Evolutionary conservation across 2,113 vertebrate genomes (phyloP).

Genomic region (Polypterus bichir): DNA sequence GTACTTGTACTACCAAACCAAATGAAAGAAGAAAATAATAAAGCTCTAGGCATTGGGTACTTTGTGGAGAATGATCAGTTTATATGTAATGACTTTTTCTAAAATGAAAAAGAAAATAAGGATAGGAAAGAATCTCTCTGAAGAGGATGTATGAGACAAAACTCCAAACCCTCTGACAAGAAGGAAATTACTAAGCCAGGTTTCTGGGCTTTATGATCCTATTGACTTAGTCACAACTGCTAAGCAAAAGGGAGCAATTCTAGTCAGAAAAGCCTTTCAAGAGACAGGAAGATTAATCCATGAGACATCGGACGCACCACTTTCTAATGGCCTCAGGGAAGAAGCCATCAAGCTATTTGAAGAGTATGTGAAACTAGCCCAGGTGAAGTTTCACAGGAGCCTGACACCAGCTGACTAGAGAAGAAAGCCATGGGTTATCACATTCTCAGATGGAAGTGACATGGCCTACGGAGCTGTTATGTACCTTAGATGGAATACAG

Average conservation of each 20-base stretch:
- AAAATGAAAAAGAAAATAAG: conserved; percentile 13
- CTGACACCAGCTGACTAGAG: conserved; percentile 3
- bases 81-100: conserved; percentile 13
- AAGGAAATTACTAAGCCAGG: conserved; percentile 15
- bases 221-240: background rate
- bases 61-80: conserved; percentile 9
- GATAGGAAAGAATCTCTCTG: background rate
- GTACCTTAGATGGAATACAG: too few relatives aligned
- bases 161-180: conserved; percentile 11
- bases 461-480: conserved; percentile 7
- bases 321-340: conserved; percentile 11
- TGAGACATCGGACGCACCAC: conserved; percentile 13
- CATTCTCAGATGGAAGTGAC: conserved; percentile 14
- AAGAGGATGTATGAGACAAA: conserved; percentile 2
- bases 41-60: conserved; percentile 6
- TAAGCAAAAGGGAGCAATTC: conserved; percentile 19
- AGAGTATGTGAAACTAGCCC: background rate
- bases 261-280: conserved; percentile 17
- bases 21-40: too few relatives aligned
- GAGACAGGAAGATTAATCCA: conserved; percentile 2
- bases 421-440: background rate
- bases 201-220: conserved; percentile 13
- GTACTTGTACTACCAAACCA: conserved; percentile 1
- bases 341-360: conserved; percentile 16
- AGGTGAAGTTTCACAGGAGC: conserved; percentile 11